Conservation (phyloP, 2,113 vertebrate genomes). For the Rhynchopsitta pachyrhyncha region DNA sequence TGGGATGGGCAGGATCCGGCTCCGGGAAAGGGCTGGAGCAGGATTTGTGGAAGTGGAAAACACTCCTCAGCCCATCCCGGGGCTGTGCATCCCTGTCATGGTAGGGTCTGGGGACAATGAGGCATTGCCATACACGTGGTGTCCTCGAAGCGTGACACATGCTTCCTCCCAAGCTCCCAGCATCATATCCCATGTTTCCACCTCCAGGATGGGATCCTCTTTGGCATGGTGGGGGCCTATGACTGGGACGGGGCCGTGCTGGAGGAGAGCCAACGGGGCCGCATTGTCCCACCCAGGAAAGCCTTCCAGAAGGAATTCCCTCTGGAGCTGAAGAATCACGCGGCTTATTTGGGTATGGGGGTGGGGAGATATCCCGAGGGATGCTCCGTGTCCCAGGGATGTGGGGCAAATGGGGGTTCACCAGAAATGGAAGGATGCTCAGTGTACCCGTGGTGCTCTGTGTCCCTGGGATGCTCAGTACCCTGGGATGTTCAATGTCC, state of each 20-base stretch:
- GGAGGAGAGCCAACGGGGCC: slow-evolving; percentile 77
- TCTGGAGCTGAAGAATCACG: slow-evolving; percentile 87
- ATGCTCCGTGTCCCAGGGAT: background rate
- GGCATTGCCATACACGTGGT: accelerated
- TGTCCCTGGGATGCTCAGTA: background rate
- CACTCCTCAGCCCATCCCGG: background rate
- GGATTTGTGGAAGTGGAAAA: background rate
- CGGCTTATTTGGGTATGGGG: slow-evolving; percentile 87
- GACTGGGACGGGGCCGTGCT: slow-evolving; percentile 92
- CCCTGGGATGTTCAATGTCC: background rate
- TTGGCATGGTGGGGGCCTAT: slow-evolving; percentile 93
- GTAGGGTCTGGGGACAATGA: background rate
- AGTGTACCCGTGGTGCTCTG: background rate
- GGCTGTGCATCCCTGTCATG: background rate
- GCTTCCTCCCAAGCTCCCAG: background rate
- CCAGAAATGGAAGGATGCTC: background rate
- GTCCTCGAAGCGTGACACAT: background rate
- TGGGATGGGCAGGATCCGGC: background rate
- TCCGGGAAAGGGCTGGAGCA: accelerated
- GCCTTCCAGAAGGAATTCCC: slow-evolving; percentile 90
- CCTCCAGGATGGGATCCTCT: slow-evolving; percentile 89
- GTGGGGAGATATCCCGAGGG: accelerated
- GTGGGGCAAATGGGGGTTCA: background rate
- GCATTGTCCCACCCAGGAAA: slow-evolving; percentile 73
- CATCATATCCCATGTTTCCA: background rate